Evolutionary conservation across 2,888 invertebrate species (phyloP).

Genomic region (Hoplodrina ambigua): DNA sequence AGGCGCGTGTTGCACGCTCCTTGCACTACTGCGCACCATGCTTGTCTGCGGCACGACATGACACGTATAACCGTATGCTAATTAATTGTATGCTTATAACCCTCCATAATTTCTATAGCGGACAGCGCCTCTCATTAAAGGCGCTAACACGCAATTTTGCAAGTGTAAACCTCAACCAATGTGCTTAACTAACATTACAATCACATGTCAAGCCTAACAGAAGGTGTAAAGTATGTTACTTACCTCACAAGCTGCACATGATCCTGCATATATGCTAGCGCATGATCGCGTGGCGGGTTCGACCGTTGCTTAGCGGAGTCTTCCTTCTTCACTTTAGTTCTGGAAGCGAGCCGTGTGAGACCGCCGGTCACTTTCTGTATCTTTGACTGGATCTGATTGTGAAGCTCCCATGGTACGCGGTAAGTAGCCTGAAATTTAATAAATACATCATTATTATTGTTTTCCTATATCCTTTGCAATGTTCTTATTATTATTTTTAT

Average conservation of each 20-base stretch:
- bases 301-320: conserved; percentile 93
- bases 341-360: conserved; percentile 96
- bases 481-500: too few species aligned
- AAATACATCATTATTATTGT: neutral
- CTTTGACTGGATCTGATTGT: conserved; percentile 98
- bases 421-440: conserved; percentile 84
- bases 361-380: conserved; percentile 98
- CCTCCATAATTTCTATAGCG: too few species aligned
- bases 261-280: conserved; percentile 93
- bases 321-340: conserved; percentile 96
- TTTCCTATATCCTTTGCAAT: neutral
- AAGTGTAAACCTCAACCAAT: too few species aligned
- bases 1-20: conserved; percentile 93
- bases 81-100: too few species aligned
- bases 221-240: conserved; percentile 32
- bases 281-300: conserved; percentile 91
- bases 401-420: conserved; percentile 97
- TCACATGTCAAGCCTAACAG: too few species aligned
- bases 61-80: too few species aligned
- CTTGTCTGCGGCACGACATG: conserved; percentile 89
- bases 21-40: conserved; percentile 89
- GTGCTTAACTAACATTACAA: too few species aligned
- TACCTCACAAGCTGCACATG: conserved; percentile 95
- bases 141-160: too few species aligned
- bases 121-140: too few species aligned